Evolutionary conservation across 1,140 invertebrate genomes (phyloP), one percentile per base, ranked within the genome.

Genomic region (Delia radicum): DNA sequence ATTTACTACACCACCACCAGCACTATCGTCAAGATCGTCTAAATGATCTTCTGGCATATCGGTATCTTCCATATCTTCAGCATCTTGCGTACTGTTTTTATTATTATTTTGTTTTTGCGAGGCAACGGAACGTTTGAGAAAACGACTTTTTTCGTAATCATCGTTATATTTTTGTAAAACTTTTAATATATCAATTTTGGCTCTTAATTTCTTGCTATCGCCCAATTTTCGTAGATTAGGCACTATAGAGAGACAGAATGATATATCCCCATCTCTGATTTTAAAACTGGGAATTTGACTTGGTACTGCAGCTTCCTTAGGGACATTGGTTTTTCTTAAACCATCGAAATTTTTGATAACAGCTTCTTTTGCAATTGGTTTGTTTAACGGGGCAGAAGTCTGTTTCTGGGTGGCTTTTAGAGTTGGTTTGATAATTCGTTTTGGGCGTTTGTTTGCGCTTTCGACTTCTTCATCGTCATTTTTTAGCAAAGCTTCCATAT

Each of bases 311-410:
- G n/a, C n/a, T n/a, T n/a, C n/a, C 8, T 1, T 8, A 6, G 62
- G 10, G 12, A 26, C 26, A 29, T 65, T 26, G 18, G 65, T 33
- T 33, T 69, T 69, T 13, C 37, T 69, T 24, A 69, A 37, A 13
- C n/a, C 65, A 21, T 69, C 29, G 24, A 69, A 37, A 69, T 69
- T 69, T 18, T 69, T 69, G 27, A 69, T 69, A 13, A 55, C 10
- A 2, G 48, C 48, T 21, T 55, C 48, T 37, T 24, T 28, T 2
- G 2, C 29, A 10, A 8, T 6, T 2, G 1, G 37, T 15, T 42
- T 21, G n/a, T 4, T 21, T 21, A 7, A 0, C 2, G 48, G 18
- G 65, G 62, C 0, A 13, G 61, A 27, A 4, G 63, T 15, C 15
- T 33, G 33, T 10, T 69, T 69, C 6, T 37, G 65, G 2, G 12